A percentile compares a stretch with the other conserved stretches of the same genome.
Conservation (phyloP, 53 echinoderm and acorn worm genomes). For the Holothuria leucospilota region DNA sequence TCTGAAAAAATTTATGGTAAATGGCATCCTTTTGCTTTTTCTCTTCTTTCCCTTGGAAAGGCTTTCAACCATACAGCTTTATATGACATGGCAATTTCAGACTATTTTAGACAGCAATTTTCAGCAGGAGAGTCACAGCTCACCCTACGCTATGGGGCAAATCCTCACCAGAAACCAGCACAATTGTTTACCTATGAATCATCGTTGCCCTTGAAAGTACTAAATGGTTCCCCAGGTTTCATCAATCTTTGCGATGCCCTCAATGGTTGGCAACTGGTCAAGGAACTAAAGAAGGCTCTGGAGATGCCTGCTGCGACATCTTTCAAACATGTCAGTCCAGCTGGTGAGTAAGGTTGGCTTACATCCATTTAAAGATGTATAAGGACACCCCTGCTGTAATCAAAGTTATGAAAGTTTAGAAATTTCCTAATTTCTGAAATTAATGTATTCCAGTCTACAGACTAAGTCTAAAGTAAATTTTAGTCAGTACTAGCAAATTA, state of each 20-base stretch:
- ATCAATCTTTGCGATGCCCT: constrained; percentile 96
- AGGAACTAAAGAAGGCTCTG: constrained; percentile 82
- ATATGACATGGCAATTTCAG: constrained; percentile 89
- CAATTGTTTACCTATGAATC: constrained; percentile 80
- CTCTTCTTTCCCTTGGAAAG: constrained; percentile 38
- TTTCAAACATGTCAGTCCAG: constrained; percentile 97
- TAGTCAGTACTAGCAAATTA: no score
- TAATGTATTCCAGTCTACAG: no score
- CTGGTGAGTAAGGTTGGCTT: constrained; percentile 54
- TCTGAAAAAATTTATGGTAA: no score
- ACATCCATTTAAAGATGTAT: no score
- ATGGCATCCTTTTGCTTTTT: background rate
- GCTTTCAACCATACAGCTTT: constrained; percentile 95
- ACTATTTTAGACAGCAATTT: constrained; percentile 93
- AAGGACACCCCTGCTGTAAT: no score
- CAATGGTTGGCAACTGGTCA: constrained; percentile 92
- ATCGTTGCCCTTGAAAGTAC: constrained; percentile 83
- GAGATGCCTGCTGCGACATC: constrained; percentile 86
- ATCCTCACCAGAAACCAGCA: constrained; percentile 98
- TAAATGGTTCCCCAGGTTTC: constrained; percentile 93
- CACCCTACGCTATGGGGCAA: constrained; percentile 86
- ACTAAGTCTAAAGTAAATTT: no score
- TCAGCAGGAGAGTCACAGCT: constrained; percentile 78
- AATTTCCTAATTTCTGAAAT: no score
- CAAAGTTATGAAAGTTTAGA: no score